Conservation (phyloP, 2,113 vertebrate genomes). For the Crocuta crocuta region DNA sequence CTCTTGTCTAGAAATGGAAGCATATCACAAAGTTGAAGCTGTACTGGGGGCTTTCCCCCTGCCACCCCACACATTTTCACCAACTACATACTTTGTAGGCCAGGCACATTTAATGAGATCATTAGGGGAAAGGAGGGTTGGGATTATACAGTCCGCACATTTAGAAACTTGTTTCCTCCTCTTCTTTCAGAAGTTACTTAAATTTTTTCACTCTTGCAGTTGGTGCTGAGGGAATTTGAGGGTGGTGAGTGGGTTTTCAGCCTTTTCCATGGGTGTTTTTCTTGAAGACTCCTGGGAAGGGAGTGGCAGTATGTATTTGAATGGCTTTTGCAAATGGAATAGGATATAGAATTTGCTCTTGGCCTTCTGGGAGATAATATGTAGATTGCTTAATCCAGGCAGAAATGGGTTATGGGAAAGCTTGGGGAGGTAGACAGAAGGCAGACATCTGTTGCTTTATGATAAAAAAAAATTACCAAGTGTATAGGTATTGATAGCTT, state of each 20-base stretch:
- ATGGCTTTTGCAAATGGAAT: not conserved
- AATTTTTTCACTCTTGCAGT: not conserved
- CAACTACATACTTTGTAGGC: not conserved
- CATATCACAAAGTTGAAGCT: not conserved
- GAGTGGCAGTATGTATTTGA: not conserved
- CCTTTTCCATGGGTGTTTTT: not conserved
- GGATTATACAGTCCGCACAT: not conserved
- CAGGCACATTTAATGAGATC: not conserved
- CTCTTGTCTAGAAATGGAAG: not conserved
- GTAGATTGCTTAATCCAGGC: not conserved
- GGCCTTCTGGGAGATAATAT: not conserved
- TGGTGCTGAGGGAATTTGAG: not conserved
- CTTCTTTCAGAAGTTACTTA: not conserved
- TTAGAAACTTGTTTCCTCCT: not conserved
- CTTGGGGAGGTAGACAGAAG: not conserved
- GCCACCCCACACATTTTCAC: not conserved
- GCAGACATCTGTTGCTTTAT: not conserved
- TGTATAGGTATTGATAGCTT: not conserved
- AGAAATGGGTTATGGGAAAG: not conserved
- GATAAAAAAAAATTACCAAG: not conserved
- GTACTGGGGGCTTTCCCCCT: not conserved
- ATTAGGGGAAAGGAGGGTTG: not conserved
- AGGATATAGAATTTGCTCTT: not conserved
- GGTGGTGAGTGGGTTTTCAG: not conserved
- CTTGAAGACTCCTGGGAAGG: not conserved